These are phyloP conservation scores for Syngnathus rostellatus DNA, from an alignment of 2,797 vertebrate species.

Conservation along the genomic window DNA sequence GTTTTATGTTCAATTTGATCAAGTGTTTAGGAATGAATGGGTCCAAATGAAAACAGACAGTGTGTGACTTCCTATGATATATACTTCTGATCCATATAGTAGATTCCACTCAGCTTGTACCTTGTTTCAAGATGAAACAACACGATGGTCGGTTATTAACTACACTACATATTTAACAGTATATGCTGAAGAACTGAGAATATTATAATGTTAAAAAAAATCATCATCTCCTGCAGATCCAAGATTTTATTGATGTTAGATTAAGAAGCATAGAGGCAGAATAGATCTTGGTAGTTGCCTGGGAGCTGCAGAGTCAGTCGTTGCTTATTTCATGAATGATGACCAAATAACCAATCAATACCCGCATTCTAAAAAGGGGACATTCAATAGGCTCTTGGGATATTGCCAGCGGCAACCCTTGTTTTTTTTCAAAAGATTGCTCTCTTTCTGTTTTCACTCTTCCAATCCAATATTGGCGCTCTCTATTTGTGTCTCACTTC, in stretches of 20 bases:
- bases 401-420: slow-evolving; percentile 25
- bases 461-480: neutral
- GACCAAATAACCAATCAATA: slow-evolving; percentile 50
- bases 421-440: slow-evolving; percentile 14
- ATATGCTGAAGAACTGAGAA: neutral
- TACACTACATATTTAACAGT: neutral
- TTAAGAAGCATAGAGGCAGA: slow-evolving; percentile 14
- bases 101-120: too few species aligned
- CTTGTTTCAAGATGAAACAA: too few species aligned
- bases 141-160: too few species aligned
- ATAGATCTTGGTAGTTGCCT: slow-evolving; percentile 2
- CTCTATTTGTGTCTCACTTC: slow-evolving; percentile 24
- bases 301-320: slow-evolving; percentile 11
- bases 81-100: too few species aligned
- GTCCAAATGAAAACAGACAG: too few species aligned
- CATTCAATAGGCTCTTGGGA: slow-evolving; percentile 37
- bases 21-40: too few species aligned
- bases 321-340: slow-evolving; percentile 44
- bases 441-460: neutral
- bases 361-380: slow-evolving; percentile 40
- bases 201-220: neutral
- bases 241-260: neutral
- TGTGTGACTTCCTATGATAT: too few species aligned
- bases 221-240: neutral
- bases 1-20: too few species aligned